A percentile compares a stretch with the other conserved stretches of the same genome.
Conservation (phyloP, 2,888 invertebrate genomes). For the Lasioglossum zephyrum region DNA sequence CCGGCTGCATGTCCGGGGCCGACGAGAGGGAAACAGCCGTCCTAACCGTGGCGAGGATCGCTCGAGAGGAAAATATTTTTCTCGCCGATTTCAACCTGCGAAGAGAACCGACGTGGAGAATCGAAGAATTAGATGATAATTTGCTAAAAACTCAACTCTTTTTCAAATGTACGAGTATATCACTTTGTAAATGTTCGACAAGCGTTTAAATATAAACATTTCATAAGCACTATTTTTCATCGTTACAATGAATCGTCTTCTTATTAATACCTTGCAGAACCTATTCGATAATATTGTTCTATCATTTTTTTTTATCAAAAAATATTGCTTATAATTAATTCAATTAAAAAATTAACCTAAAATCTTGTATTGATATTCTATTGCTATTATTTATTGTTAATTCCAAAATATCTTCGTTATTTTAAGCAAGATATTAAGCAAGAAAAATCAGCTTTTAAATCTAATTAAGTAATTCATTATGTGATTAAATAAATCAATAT, state of each 20-base stretch:
- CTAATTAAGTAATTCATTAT: not conserved
- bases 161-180: too few relatives aligned
- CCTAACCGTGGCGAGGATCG: slow-evolving; percentile 11
- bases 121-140: too few relatives aligned
- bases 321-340: not conserved
- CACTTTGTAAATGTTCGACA: too few relatives aligned
- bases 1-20: not conserved
- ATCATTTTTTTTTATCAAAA: not conserved
- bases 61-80: slow-evolving; percentile 66
- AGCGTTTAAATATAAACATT: not conserved
- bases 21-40: slow-evolving; percentile 29
- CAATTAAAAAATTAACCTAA: too few relatives aligned
- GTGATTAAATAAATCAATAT: not conserved
- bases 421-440: not conserved
- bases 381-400: not conserved
- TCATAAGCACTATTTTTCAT: not conserved
- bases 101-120: not conserved
- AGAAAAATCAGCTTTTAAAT: not conserved
- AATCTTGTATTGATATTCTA: not conserved
- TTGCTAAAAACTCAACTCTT: too few relatives aligned
- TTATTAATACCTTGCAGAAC: not conserved
- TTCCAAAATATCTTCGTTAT: too few relatives aligned
- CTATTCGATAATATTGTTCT: not conserved
- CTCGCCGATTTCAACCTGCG: slow-evolving; percentile 61
- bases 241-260: not conserved